A percentile compares a stretch with the other conserved stretches of the same genome.
Evolutionary conservation across 2,797 vertebrate genomes (phyloP).

Genomic region (Pangasius macronema): DNA sequence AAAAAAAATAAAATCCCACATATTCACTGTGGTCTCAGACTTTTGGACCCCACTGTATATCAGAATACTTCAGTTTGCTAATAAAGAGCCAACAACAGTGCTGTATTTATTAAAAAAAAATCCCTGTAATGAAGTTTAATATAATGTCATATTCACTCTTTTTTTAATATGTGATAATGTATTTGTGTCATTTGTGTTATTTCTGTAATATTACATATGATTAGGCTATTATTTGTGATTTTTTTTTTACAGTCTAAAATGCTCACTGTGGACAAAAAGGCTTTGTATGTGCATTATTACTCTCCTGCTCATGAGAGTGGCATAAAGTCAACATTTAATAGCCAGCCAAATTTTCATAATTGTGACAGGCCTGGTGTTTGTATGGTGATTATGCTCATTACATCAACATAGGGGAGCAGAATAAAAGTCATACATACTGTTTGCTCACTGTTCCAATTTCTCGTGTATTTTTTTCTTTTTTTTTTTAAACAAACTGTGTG

Average conservation of each 20-base stretch:
- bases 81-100: background rate
- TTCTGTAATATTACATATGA: background rate
- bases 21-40: background rate
- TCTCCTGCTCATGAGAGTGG: conserved; percentile 27
- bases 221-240: background rate
- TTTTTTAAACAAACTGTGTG: background rate
- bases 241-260: background rate
- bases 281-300: background rate
- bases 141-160: background rate
- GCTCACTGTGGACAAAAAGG: background rate
- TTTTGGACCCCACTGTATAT: background rate
- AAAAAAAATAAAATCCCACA: background rate
- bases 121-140: background rate
- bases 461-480: background rate
- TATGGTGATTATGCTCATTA: conserved; percentile 35
- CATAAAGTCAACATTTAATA: conserved; percentile 37
- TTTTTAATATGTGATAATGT: background rate
- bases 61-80: background rate
- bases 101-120: background rate
- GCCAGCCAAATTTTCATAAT: conserved; percentile 33
- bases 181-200: background rate
- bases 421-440: conserved; percentile 28
- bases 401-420: conserved; percentile 29
- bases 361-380: conserved; percentile 35
- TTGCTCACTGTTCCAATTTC: conserved; percentile 26